Base-by-base conservation (phyloP, 2,888 invertebrate species). In the Neocrepidodera transversa region DNA sequence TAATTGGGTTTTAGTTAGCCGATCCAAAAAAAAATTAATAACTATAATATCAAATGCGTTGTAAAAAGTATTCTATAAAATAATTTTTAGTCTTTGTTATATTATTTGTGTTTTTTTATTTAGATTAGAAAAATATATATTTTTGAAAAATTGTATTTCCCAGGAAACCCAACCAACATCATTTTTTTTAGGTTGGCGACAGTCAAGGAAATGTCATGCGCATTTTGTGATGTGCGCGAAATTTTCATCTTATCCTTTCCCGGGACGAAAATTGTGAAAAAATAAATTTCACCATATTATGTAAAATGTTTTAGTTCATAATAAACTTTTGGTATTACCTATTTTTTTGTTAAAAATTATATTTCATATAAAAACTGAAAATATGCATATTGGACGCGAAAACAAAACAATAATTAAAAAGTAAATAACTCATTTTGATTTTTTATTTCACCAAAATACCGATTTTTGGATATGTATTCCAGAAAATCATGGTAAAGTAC, bases 401-500 rank as follows among this genome's bases (percentile, higher is more conserved):
- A 54, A 54, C 54, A 54, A 54, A 54, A 54, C 54, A 54, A 54
- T 54, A 45, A 54, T 54, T 45, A 40, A 36, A 36, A 45, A 54
- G 36, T 54, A 54, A 54, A 54, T 54, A 54, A 54, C 20, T 32
- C 26, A 52, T 32, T 23, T 18, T 17, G 32, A 43, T 18, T 42
- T 48, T 52, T 52, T 43, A 52, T 52, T 43, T 30, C n/a, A 52
- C 32, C 43, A 45, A 36, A 54, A 45, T 43, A 26, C n/a, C 17
- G 14, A n/a, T 20, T 36, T 32, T 45, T 47, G 45, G 52, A 52
- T 16, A 53, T 42, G n/a, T 28, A 20, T 42, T 16, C 53, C 30
- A 43, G 53, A 45, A 47, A 54, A 54, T 47, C 2, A 35, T 45
- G 66, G 63, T 43, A 58, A 64, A 20, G 57, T 64, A 50, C 63